Evolutionary conservation across 2,797 vertebrate species (phyloP).

Genomic region (Myotis planiceps): DNA sequence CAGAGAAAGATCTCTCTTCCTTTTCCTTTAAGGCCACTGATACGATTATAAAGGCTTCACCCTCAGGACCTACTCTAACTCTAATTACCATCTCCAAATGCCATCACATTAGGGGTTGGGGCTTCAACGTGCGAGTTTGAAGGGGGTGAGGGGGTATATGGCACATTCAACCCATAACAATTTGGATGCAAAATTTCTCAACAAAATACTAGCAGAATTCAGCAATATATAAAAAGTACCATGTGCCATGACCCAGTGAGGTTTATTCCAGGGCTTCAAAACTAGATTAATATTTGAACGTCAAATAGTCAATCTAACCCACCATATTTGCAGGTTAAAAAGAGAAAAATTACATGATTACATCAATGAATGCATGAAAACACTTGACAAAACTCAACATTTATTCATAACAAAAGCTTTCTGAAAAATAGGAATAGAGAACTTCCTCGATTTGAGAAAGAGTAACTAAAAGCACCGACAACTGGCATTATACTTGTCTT

Average conservation of each 20-base stretch:
- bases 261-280: not conserved
- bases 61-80: not conserved
- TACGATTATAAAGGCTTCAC: not conserved
- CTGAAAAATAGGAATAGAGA: not conserved
- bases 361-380: not conserved
- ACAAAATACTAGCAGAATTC: not conserved
- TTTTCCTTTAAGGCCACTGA: not conserved
- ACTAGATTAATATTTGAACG: not conserved
- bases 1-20: not conserved
- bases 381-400: not conserved
- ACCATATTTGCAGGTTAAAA: not conserved
- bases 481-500: not conserved
- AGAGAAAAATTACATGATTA: not conserved
- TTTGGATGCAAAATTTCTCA: not conserved
- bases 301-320: not conserved
- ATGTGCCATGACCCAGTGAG: not conserved
- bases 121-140: not conserved
- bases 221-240: not conserved
- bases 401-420: not conserved
- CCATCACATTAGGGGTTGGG: not conserved
- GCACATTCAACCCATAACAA: not conserved
- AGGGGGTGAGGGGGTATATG: not conserved
- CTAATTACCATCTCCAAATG: not conserved
- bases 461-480: not conserved
- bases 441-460: not conserved